Base-by-base conservation (phyloP, 2,113 vertebrate genomes). In the Clarias macrocephalus region DNA sequence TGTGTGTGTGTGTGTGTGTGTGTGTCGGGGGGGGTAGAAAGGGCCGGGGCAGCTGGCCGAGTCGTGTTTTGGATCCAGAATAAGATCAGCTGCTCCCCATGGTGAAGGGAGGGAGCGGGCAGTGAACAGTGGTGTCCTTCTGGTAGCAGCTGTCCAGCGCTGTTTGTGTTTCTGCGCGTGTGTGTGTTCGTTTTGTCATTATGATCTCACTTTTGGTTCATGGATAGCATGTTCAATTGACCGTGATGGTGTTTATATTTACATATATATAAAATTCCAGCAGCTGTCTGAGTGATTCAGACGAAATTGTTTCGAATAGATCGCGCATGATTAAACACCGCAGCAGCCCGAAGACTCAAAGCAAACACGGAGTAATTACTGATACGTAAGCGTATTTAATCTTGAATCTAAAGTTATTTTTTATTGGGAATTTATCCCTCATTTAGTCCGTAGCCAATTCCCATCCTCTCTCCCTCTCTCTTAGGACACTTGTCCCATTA, bases 71-170 rank as follows among this genome's bases (percentile, higher is more conserved):
- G 70, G 57, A 66, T 85, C 70, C 25, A 76, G 83, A 85, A 48
- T 76, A 85, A 48, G 57, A 85, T 85, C 37, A 76, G 83, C 72
- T 62, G 70, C 70, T 85, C 70, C 72, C 57, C 76, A 60, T 5
- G 15, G 57, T 76, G 83, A 76, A 62, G 56, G 70, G 83, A 85
- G 70, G 56, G 57, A 85, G 10, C 5, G 66, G 33, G 28, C 42
- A 30, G 48, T n/a, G 57, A 85, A 85, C 83, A 85, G 72, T 85
- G 83, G 52, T 37, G 54, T 37, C 72, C 57, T 85, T 73, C 83
- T 76, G 83, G 21, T 62, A 76, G 83, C 83, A 85, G 83, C 83
- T 85, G 70, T 63, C 60, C 62, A 52, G 80, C 48, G 19, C 37
- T 82, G 0, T 65, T 37, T 82, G 80, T 82, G 60, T 82, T 60